A percentile compares a stretch with the other conserved stretches of the same genome.
Evolutionary conservation across 2,888 invertebrate species (phyloP).

Genomic region (Lasioglossum marginatum): DNA sequence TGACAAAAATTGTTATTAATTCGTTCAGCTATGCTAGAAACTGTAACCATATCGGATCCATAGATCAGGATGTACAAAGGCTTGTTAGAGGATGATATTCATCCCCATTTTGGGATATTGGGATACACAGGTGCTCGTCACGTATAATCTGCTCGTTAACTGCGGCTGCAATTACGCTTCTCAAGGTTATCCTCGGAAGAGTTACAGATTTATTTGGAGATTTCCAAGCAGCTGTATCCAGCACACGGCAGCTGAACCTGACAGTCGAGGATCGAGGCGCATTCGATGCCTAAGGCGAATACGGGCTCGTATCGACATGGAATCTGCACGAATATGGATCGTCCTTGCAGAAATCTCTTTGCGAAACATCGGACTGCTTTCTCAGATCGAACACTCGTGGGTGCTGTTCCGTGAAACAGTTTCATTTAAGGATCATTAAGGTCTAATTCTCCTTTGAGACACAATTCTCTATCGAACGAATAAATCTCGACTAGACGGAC

Average conservation of each 20-base stretch:
- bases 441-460: background rate
- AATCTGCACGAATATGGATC: slow-evolving; percentile 45
- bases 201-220: slow-evolving; percentile 66
- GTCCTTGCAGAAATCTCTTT: slow-evolving; percentile 52
- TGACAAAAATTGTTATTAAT: background rate
- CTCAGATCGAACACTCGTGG: background rate
- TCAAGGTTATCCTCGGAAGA: slow-evolving; percentile 51
- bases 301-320: background rate
- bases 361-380: slow-evolving; percentile 22
- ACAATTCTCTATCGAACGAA: background rate
- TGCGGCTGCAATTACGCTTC: slow-evolving; percentile 48
- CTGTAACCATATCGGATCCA: background rate
- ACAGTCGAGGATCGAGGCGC: slow-evolving; percentile 32
- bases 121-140: slow-evolving; percentile 37
- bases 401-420: slow-evolving; percentile 1
- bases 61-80: background rate
- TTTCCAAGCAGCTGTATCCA: slow-evolving; percentile 63
- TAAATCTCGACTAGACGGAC: background rate
- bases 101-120: slow-evolving; percentile 15
- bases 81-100: background rate
- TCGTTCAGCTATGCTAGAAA: background rate
- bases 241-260: slow-evolving; percentile 56
- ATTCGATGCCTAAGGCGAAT: slow-evolving; percentile 34
- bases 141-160: slow-evolving; percentile 34
- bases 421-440: background rate